phyloP scores from a whole-genome alignment of 1,140 invertebrate species.

The Nephila pilipes region DNA sequence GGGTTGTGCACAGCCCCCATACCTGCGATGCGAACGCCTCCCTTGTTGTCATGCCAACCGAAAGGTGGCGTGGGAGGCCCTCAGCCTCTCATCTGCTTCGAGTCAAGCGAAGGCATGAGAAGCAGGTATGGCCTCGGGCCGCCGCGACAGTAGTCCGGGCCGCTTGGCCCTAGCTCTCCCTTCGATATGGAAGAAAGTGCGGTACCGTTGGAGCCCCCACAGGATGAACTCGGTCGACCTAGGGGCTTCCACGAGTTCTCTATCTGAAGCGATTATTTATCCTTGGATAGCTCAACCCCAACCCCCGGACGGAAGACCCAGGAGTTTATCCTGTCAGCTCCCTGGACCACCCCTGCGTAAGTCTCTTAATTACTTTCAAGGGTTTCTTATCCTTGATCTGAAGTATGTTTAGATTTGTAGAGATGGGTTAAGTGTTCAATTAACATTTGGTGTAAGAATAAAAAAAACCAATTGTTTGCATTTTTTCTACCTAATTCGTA shows the following conservation, averaged over 20 bases:
- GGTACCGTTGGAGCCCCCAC: slow-evolving; percentile 65
- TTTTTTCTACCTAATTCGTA: too few relatives aligned
- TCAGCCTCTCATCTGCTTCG: background rate
- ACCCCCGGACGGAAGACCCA: slow-evolving; percentile 62
- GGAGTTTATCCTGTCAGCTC: slow-evolving; percentile 69
- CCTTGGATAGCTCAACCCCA: slow-evolving; percentile 51
- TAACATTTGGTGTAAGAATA: too few relatives aligned
- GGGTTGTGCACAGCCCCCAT: slow-evolving; percentile 6
- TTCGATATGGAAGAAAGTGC: slow-evolving; percentile 69
- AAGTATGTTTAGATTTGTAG: too few relatives aligned
- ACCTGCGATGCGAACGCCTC: slow-evolving; percentile 27
- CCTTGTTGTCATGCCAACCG: slow-evolving; percentile 52
- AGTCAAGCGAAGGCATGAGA: background rate
- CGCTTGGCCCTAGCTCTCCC: slow-evolving; percentile 64
- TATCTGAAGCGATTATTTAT: slow-evolving; percentile 57
- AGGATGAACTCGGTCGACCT: slow-evolving; percentile 58
- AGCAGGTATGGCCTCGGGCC: slow-evolving; percentile 64
- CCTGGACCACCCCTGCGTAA: slow-evolving; percentile 69
- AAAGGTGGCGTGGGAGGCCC: slow-evolving; percentile 44
- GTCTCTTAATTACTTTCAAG: background rate
- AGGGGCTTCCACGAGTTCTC: slow-evolving; percentile 63
- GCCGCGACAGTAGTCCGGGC: slow-evolving; percentile 68
- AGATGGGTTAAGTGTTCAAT: too few relatives aligned
- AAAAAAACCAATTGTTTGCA: too few relatives aligned
- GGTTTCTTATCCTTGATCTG: too few relatives aligned